Base-by-base conservation (phyloP, 1,140 invertebrate species). In the Mylabris phalerata region DNA sequence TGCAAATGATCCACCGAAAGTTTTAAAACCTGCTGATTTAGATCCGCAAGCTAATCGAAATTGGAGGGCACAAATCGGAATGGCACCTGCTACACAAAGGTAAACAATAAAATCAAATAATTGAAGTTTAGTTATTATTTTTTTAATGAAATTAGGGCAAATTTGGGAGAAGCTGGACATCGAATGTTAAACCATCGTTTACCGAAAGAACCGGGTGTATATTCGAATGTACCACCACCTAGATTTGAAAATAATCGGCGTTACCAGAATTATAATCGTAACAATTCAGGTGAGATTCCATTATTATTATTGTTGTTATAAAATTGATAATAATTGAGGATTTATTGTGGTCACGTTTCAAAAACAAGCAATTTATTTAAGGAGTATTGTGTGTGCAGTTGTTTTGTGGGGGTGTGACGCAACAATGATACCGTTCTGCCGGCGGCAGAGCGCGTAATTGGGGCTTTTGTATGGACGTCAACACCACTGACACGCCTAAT, bases 21-120 rank as follows among this genome's bases (percentile, higher is more conserved):
- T 93, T 1, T 77, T 97, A 32, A 93, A 92, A 73, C 90, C 91
- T 0, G 82, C 83, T 48, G 86, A 93, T 72, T 82, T 90, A 57
- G 77, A 80, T 13, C 79, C 80, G 40, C 82, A 88, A 69, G 81
- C 85, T 71, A 80, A 79, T 61, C 79, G 80, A 59, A 82, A 85
- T 57, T 92, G 85, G 82, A 75, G 81, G 59, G 87, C 89, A 5
- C 81, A 82, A 64, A 86, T 87, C 50, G 89, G 89, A 44, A 73
- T 74, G 73, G 73, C 61, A 19, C 71, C 66, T 24, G 65, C 71
- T 1, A 70, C 65, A 10, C 63, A 65, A 48, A 68, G 71, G 68
- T 70, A 49, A 57, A 25, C 46, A 27, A n/a, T 41, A 45, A 44
- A 38, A 39, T 52, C 19, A 43, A 32, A 47, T 27, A 9, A 4